Evolutionary conservation across 2,113 vertebrate genomes (phyloP).

Genomic region (Paracanthobrama guichenoti): DNA sequence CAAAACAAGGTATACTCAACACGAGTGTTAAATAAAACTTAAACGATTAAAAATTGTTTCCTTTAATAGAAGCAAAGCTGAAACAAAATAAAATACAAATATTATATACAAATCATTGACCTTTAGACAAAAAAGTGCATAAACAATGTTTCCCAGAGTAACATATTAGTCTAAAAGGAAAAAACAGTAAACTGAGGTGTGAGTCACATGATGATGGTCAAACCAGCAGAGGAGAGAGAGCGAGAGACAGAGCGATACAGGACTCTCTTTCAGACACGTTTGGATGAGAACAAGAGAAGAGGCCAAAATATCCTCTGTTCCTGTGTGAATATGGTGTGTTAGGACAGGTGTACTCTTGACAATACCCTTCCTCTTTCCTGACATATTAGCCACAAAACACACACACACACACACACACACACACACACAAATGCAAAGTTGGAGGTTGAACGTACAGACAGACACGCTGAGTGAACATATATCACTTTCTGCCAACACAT

Average conservation of each 20-base stretch:
- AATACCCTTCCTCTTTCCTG: constrained; percentile 20
- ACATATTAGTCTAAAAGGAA: not conserved
- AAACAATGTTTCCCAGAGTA: not conserved
- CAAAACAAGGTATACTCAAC: too few relatives aligned
- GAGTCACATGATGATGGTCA: not conserved
- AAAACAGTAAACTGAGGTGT: not conserved
- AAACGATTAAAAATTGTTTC: too few relatives aligned
- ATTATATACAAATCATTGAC: not conserved
- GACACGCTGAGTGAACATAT: constrained; percentile 4
- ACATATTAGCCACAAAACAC: not conserved
- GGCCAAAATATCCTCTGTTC: not conserved
- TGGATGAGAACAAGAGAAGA: not conserved
- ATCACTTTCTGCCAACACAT: not conserved
- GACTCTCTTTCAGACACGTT: constrained; percentile 12
- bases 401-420: not conserved
- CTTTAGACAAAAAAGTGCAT: not conserved
- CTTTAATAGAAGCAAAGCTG: too few relatives aligned
- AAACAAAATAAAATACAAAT: too few relatives aligned
- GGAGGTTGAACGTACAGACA: not conserved
- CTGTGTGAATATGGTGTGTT: constrained; percentile 31
- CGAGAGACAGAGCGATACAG: not conserved
- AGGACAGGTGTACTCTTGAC: constrained; percentile 26
- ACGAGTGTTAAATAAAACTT: too few relatives aligned
- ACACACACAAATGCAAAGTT: constrained; percentile 18
- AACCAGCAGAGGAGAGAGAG: not conserved